Evolutionary conservation across 2,888 invertebrate genomes (phyloP).

Genomic region (Biston betularia): DNA sequence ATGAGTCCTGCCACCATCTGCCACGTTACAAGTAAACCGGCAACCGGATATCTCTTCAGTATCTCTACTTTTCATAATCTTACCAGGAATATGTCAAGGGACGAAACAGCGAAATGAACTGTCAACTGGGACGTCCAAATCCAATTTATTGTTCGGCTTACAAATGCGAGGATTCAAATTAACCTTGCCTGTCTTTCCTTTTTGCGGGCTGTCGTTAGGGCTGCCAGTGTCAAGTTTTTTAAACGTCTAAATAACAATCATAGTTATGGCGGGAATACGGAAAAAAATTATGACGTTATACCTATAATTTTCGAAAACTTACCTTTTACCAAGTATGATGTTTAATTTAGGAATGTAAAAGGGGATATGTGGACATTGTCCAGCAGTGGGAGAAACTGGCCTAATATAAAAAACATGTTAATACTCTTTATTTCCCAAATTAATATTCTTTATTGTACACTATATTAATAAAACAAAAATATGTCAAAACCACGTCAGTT

Average conservation of each 20-base stretch:
- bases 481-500: too few relatives aligned
- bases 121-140: slow-evolving; percentile 82
- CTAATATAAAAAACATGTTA: too few relatives aligned
- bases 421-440: too few relatives aligned
- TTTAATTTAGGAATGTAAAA: too few relatives aligned
- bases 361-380: too few relatives aligned
- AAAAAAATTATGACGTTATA: not conserved
- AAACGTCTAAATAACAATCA: slow-evolving; percentile 5
- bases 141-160: slow-evolving; percentile 79
- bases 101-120: slow-evolving; percentile 81
- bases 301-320: not conserved
- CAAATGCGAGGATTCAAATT: slow-evolving; percentile 79
- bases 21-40: slow-evolving; percentile 10
- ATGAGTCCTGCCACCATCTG: slow-evolving; percentile 11
- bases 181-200: slow-evolving; percentile 71
- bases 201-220: slow-evolving; percentile 60
- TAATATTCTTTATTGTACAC: too few relatives aligned
- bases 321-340: too few relatives aligned
- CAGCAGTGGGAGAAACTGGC: too few relatives aligned
- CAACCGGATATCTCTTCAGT: slow-evolving; percentile 14
- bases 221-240: slow-evolving; percentile 22
- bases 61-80: slow-evolving; percentile 67
- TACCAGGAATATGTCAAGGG: slow-evolving; percentile 77
- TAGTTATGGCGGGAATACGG: not conserved
- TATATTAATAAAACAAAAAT: too few relatives aligned